Evolutionary conservation across 2,888 invertebrate genomes (phyloP).

Genomic region (Pristionchus mayeri): DNA sequence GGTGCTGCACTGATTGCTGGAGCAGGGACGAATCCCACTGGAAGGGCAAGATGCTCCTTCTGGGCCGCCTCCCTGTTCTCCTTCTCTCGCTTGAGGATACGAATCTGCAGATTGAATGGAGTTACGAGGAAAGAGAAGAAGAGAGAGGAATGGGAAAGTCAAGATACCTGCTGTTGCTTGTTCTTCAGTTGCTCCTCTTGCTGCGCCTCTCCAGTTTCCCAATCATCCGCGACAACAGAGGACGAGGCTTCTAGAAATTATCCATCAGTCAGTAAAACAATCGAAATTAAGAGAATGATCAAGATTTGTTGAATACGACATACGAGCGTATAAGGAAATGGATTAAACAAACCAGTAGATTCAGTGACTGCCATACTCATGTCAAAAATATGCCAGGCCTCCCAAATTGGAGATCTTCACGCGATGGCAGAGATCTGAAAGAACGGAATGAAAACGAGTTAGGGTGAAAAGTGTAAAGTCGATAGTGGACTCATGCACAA

Average conservation of each 20-base stretch:
- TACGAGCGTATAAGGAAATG: background rate
- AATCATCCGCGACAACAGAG: slow-evolving; percentile 39
- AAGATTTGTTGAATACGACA: background rate
- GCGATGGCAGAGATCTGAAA: slow-evolving; percentile 11
- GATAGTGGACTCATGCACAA: too few species aligned
- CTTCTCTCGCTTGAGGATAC: slow-evolving; percentile 45
- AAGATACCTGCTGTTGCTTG: slow-evolving; percentile 46
- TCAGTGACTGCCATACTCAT: slow-evolving; percentile 48
- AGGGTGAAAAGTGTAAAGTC: background rate
- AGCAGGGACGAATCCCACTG: background rate
- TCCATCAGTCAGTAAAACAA: too few species aligned
- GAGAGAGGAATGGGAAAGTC: background rate
- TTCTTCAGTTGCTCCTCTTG: slow-evolving; percentile 48
- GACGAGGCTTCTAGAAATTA: slow-evolving; percentile 3
- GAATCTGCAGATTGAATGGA: slow-evolving; percentile 2
- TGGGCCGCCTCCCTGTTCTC: slow-evolving; percentile 42
- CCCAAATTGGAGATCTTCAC: slow-evolving; percentile 36
- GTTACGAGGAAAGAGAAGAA: background rate
- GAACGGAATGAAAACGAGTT: background rate
- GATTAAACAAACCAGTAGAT: slow-evolving; percentile 5
- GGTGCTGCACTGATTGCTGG: background rate
- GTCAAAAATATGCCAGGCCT: background rate
- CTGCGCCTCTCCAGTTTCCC: slow-evolving; percentile 47
- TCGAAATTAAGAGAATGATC: background rate
- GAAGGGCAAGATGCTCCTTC: background rate